phyloP scores from a whole-genome alignment of 92 coral and sea anemone genomes.

The Ricordea florida region DNA sequence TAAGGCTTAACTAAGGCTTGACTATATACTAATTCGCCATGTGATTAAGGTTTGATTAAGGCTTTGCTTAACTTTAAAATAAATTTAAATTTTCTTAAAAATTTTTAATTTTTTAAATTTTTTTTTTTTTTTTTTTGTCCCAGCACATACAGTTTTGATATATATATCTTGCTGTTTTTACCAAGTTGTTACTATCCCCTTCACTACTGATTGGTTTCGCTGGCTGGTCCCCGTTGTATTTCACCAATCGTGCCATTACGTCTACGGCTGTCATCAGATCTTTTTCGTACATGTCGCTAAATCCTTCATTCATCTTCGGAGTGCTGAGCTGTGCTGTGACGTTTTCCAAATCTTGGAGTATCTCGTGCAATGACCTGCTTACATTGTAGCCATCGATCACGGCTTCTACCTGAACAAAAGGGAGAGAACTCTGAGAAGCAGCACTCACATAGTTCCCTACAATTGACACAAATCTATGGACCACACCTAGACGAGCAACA shows the following conservation, averaged over 20 bases:
- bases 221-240: not conserved
- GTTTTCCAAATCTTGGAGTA: not conserved
- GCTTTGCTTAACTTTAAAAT: too few species aligned
- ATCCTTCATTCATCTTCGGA: not conserved
- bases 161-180: too few species aligned
- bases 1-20: too few species aligned
- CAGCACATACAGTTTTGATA: too few species aligned
- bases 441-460: not conserved
- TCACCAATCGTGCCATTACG: not conserved
- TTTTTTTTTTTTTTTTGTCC: too few species aligned
- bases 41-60: too few species aligned
- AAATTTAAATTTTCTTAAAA: too few species aligned
- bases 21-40: too few species aligned
- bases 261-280: conserved; percentile 11
- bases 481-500: too few species aligned
- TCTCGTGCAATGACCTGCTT: not conserved
- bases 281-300: not conserved
- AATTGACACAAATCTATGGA: too few species aligned
- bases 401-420: not conserved
- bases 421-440: not conserved
- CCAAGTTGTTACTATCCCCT: not conserved
- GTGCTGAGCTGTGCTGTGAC: not conserved
- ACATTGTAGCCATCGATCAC: not conserved
- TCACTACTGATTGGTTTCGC: conserved; percentile 4
- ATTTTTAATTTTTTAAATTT: too few species aligned